phyloP scores from a whole-genome alignment of 2,113 vertebrate genomes.

The Acanthochromis polyacanthus region DNA sequence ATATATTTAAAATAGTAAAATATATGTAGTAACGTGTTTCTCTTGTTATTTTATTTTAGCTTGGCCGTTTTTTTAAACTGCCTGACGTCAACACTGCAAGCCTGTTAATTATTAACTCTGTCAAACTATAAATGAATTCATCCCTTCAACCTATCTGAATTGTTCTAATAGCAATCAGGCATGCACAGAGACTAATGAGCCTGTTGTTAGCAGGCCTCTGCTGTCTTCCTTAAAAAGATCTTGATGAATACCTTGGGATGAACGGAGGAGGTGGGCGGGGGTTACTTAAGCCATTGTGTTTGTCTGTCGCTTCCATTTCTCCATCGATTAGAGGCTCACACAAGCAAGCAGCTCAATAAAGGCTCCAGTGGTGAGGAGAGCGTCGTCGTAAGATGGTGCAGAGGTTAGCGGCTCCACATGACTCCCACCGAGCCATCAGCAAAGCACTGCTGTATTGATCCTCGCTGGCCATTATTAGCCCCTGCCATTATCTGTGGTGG shows the following conservation, averaged over 20 bases:
- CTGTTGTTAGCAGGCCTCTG: conserved; percentile 30
- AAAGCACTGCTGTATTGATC: conserved; percentile 67
- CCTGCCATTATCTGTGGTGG: conserved; percentile 51
- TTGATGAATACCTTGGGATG: conserved; percentile 33
- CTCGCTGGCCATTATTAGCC: conserved; percentile 62
- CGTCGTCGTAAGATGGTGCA: conserved; percentile 46
- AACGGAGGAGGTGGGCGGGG: background rate
- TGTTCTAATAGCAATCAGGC: conserved; percentile 38
- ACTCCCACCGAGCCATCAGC: conserved; percentile 41
- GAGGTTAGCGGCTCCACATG: conserved; percentile 63
- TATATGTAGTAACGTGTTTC: too few species aligned
- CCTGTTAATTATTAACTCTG: conserved; percentile 57
- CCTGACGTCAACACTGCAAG: conserved; percentile 39
- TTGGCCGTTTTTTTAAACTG: conserved; percentile 23
- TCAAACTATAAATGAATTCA: conserved; percentile 54
- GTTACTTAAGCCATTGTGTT: conserved; percentile 44
- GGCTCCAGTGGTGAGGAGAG: conserved; percentile 45
- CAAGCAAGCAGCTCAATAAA: conserved; percentile 60
- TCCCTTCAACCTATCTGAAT: conserved; percentile 30
- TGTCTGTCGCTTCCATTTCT: conserved; percentile 37
- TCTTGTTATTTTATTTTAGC: too few species aligned
- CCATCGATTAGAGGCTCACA: conserved; percentile 58
- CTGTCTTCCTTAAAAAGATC: conserved; percentile 38
- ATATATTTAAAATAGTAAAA: too few species aligned
- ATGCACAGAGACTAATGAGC: conserved; percentile 28